These are phyloP conservation scores for Iguana delicatissima DNA, from an alignment of 2,797 vertebrate genomes.

Conservation along the genomic window DNA sequence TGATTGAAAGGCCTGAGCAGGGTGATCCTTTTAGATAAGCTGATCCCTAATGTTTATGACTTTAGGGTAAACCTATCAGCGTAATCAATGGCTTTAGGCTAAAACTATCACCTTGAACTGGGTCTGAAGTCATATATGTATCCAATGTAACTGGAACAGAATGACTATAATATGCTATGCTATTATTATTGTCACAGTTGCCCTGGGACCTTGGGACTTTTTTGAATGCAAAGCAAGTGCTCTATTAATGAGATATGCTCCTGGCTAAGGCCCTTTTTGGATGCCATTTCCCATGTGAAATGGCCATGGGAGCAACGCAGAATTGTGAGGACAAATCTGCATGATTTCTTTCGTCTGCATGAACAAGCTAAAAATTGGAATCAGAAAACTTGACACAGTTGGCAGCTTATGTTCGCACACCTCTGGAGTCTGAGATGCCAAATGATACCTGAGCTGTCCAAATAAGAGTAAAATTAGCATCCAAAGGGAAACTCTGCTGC, in stretches of 20 bases:
- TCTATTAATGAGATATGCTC: no score
- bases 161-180: neutral
- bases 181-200: no score
- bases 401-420: slow-evolving; percentile 55
- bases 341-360: neutral
- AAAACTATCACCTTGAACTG: neutral
- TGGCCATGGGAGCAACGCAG: no score
- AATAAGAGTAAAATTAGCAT: slow-evolving; percentile 37
- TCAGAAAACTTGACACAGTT: neutral
- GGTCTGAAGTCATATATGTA: no score
- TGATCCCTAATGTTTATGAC: neutral
- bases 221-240: neutral
- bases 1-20: neutral
- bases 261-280: neutral
- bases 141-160: neutral
- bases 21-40: neutral
- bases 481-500: neutral
- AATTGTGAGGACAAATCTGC: no score
- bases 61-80: no score
- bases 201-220: neutral
- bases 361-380: neutral
- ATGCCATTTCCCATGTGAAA: no score
- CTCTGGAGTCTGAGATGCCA: neutral
- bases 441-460: neutral
- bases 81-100: neutral